phyloP scores from a whole-genome alignment of 2,797 vertebrate species.

The Ptychadena robeensis region DNA sequence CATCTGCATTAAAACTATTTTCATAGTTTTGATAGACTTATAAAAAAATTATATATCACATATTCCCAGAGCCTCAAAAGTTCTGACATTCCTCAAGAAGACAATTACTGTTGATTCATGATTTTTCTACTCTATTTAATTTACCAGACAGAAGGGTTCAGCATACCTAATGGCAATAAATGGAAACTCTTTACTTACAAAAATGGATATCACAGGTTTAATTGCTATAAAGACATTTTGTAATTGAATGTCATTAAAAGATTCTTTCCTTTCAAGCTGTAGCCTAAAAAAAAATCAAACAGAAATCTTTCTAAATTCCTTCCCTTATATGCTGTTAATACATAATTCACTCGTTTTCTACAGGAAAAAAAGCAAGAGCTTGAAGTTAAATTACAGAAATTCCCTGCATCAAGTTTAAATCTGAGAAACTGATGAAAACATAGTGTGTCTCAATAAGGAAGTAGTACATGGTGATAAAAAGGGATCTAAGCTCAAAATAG shows the following conservation, averaged over 20 bases:
- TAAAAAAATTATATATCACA: constrained; percentile 31
- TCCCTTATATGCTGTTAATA: too few relatives aligned
- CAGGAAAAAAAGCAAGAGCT: background rate
- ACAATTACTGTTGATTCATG: constrained; percentile 43
- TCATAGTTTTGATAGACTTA: constrained; percentile 30
- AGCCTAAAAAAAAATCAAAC: background rate
- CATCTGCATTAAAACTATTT: constrained; percentile 24
- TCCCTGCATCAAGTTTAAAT: background rate
- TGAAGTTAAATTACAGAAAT: background rate
- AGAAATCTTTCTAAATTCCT: background rate
- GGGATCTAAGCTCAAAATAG: too few relatives aligned
- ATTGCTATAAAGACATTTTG: background rate
- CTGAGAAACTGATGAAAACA: background rate
- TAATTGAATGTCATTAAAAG: background rate
- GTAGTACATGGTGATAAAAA: too few relatives aligned
- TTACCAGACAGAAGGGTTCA: background rate
- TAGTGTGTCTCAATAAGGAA: too few relatives aligned
- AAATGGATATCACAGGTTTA: background rate
- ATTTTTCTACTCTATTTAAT: constrained; percentile 30
- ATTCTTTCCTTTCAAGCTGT: background rate
- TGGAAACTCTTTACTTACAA: background rate
- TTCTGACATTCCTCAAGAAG: constrained; percentile 34
- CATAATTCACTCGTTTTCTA: background rate
- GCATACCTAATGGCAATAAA: constrained; percentile 10
- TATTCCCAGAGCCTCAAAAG: constrained; percentile 22